Base-by-base conservation (phyloP, 2,797 vertebrate genomes). In the Hippocampus kuda region DNA sequence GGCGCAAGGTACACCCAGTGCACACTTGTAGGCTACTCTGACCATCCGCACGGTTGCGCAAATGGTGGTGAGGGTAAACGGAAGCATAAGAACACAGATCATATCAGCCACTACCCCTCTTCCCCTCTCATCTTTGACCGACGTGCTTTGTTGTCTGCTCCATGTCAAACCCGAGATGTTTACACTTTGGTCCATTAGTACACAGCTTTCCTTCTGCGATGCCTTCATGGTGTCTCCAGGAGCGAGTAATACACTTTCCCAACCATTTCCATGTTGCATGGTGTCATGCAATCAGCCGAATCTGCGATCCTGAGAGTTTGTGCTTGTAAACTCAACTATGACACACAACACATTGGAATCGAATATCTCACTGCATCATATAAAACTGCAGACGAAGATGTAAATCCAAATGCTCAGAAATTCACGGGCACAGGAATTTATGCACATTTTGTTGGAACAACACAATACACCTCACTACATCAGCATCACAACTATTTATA, bases 1-100 rank as follows among this genome's bases (percentile, higher is more conserved):
- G 88, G 93, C 93, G 81, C 92, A 92, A 95, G 94, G 94, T 97
- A 96, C 92, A 91, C 61, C 67, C 63, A 46, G 62, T 76, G 73
- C 65, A 76, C 75, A 79, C 77, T 59, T 68, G 65, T 34, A 16
- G 63, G 57, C 51, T 67, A 42, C 68, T 73, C 72, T 24, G 72
- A 71, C 76, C 75, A 68, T 72, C 70, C 63, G 34, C 73, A 65
- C 70, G 78, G 76, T 67, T 48, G 84, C 71, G 84, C 84, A 80
- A 84, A 76, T 80, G 79, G 64, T 76, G 68, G 68, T 70, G 74
- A 75, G 69, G 74, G 72, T 80, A 67, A 68, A 42, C 61, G 34
- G 53, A 65, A 69, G 42, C 16, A 5, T 27, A 64, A 66, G 12
- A 42, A 66, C 54, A 41, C 30, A 13, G 49, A 61, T 64, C 9